Base-by-base conservation (phyloP, 2,113 vertebrate species). In the Hymenochirus boettgeri region DNA sequence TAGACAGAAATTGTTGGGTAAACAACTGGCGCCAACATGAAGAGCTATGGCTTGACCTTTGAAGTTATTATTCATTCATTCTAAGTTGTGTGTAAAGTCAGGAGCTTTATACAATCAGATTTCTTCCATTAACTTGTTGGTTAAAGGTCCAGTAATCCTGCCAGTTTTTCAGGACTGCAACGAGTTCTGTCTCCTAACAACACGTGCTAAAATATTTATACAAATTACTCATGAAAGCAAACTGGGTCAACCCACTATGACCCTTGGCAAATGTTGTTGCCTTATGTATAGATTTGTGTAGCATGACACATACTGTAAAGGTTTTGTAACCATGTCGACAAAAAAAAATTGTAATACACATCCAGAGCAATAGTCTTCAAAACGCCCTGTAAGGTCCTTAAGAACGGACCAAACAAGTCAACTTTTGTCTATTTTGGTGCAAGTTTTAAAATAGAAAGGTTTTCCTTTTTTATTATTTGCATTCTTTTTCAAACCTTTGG, bases 401-500 rank as follows among this genome's bases (percentile, higher is more conserved):
- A n/a, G n/a, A n/a, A n/a, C n/a, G n/a, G n/a, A n/a, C n/a, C n/a
- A n/a, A n/a, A n/a, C n/a, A n/a, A n/a, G n/a, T n/a, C n/a, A n/a
- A n/a, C 11, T 7, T 33, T 33, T 33, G 11, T 9, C 7, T 33
- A 9, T 4, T 33, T 9, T 33, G 11, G 7, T 33, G 29, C 4
- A 4, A 31, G 39, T 13, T 4, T 45, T 45, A 45, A 2, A 45
- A 46, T 15, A 21, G 19, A 46, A 17, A 4, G 45, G 47, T 33
- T 62, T 62, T 24, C 37, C 17, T 33, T 25, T 54, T 21, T 19
- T 52, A 57, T 37, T 22, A 23, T 51, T 24, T 67, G 19, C 50
- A 65, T 26, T 47, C 64, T 59, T 45, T 60, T 69, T 59, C 35
- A 58, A 51, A 58, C 57, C 55, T 58, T 59, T 51, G 53, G 53